phyloP scores from a whole-genome alignment of 2,797 vertebrate genomes.

The Silurus aristotelis region DNA sequence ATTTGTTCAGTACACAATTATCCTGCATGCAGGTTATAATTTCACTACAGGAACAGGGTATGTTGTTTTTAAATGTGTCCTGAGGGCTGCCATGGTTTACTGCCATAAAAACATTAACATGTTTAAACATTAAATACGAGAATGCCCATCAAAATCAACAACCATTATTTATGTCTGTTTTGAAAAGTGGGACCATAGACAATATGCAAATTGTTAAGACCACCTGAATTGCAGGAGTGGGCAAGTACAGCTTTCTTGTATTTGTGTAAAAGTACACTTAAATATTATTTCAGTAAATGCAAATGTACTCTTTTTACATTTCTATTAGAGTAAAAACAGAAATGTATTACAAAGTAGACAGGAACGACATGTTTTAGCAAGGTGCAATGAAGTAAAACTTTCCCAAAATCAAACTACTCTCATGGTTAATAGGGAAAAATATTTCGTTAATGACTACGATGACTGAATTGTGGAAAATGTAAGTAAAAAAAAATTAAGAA shows the following conservation, averaged over 20 bases:
- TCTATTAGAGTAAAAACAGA: too few species aligned
- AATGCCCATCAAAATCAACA: constrained; percentile 32
- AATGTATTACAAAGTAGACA: too few species aligned
- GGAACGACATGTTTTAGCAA: too few species aligned
- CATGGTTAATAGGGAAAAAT: too few species aligned
- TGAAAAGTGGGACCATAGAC: constrained; percentile 29
- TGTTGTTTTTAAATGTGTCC: constrained; percentile 10
- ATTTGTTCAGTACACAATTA: not conserved
- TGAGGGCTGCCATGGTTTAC: constrained; percentile 10
- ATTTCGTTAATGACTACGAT: too few species aligned
- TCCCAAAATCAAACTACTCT: too few species aligned
- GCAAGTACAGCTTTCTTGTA: too few species aligned
- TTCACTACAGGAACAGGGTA: not conserved
- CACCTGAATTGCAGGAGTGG: not conserved
- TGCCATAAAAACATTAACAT: not conserved
- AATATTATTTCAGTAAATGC: too few species aligned
- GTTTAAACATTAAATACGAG: constrained; percentile 37
- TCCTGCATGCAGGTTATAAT: not conserved
- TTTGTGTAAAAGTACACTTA: too few species aligned
- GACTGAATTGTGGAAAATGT: not conserved
- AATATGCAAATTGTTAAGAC: constrained; percentile 29
- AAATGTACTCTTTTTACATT: too few species aligned
- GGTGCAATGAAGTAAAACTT: too few species aligned
- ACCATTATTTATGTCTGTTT: constrained; percentile 36
- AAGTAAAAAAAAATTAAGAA: constrained; percentile 11